phyloP scores from a whole-genome alignment of 2,888 invertebrate genomes.

The Panorpa germanica region DNA sequence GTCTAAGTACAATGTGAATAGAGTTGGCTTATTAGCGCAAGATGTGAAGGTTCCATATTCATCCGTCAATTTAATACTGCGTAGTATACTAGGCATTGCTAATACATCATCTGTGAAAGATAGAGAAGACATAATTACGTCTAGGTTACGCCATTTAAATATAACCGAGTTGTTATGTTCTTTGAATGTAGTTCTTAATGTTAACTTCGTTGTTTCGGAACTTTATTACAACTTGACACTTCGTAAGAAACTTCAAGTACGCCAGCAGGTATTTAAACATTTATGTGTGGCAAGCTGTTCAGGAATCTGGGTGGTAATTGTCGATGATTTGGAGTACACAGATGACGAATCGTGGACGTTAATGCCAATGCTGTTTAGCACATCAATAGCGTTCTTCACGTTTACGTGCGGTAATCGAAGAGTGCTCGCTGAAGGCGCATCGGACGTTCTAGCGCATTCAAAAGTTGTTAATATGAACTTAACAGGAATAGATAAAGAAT shows the following conservation, averaged over 20 bases:
- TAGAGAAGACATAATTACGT: constrained; percentile 21
- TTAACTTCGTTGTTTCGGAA: constrained; percentile 21
- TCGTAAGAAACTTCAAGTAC: constrained; percentile 16
- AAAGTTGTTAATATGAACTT: constrained; percentile 23
- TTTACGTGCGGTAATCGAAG: constrained; percentile 15
- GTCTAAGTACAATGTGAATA: constrained; percentile 3
- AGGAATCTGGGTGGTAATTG: constrained; percentile 19
- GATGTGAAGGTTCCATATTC: constrained; percentile 21
- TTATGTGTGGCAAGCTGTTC: constrained; percentile 20
- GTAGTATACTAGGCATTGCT: constrained; percentile 20
- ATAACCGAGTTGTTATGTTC: constrained; percentile 23
- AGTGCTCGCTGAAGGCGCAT: constrained; percentile 5
- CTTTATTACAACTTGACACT: constrained; percentile 16
- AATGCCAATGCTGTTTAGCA: constrained; percentile 25
- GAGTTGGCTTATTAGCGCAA: constrained; percentile 10
- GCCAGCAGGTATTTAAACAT: constrained; percentile 23
- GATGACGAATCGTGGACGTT: constrained; percentile 34
- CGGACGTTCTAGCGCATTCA: constrained; percentile 15
- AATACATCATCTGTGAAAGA: constrained; percentile 18
- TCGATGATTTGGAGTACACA: constrained; percentile 23
- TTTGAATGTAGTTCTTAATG: constrained; percentile 29
- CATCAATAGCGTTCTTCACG: constrained; percentile 23
- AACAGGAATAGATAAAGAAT: constrained; percentile 32
- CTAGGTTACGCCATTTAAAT: constrained; percentile 18
- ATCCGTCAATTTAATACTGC: constrained; percentile 25